These are phyloP conservation scores for Brachyalestes nurse DNA, from an alignment of 2,797 vertebrate species.

Conservation along the genomic window DNA sequence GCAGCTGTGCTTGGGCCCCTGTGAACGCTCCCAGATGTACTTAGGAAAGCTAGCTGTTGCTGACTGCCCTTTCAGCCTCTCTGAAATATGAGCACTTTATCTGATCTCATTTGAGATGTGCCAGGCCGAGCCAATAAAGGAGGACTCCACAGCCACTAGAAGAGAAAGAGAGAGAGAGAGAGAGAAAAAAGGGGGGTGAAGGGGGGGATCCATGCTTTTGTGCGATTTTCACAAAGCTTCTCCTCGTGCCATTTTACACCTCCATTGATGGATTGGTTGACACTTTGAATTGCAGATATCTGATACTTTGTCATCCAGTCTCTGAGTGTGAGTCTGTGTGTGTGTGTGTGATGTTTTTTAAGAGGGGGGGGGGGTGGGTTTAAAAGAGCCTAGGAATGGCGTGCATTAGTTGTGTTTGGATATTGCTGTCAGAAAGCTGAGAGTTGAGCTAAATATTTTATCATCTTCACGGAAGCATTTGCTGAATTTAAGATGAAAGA, in stretches of 20 bases:
- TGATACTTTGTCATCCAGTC: conserved; percentile 35
- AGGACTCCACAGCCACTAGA: conserved; percentile 9
- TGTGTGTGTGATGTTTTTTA: neutral
- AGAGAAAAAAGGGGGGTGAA: neutral
- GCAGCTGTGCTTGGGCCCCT: conserved; percentile 66
- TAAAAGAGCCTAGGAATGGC: conserved; percentile 6
- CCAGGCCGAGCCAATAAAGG: conserved; percentile 38
- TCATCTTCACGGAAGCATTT: conserved; percentile 55
- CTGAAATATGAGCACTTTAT: conserved; percentile 60
- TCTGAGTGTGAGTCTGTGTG: neutral
- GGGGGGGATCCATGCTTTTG: conserved; percentile 38
- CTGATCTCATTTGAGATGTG: conserved; percentile 52
- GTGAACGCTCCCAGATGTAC: conserved; percentile 66
- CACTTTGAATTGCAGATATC: conserved; percentile 52
- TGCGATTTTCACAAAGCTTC: conserved; percentile 36
- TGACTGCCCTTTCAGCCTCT: conserved; percentile 38
- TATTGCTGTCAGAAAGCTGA: conserved; percentile 26
- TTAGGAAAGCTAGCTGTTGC: conserved; percentile 53
- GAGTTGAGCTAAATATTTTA: conserved; percentile 55
- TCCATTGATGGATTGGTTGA: conserved; percentile 52
- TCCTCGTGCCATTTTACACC: conserved; percentile 57
- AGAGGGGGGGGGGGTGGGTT: neutral
- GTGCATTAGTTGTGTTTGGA: conserved; percentile 33
- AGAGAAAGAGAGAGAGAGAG: conserved; percentile 7
- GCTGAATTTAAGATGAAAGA: conserved; percentile 49